These are phyloP conservation scores for Trypoxylon attenuatum DNA, from an alignment of 2,888 invertebrate genomes.

Conservation along the genomic window DNA sequence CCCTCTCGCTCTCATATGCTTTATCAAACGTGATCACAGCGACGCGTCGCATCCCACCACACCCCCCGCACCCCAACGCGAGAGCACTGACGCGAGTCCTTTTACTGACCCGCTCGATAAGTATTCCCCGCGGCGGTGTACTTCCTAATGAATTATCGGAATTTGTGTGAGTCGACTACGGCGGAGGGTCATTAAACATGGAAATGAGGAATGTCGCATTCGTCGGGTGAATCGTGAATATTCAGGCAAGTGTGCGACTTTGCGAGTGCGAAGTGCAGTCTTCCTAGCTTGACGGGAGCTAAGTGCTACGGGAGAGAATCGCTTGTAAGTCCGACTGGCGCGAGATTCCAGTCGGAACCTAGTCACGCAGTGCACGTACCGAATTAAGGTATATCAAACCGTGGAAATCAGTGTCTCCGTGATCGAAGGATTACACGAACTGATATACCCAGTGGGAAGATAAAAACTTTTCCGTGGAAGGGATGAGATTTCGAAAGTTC, in stretches of 20 bases:
- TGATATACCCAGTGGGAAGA: constrained; percentile 5
- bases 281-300: background rate
- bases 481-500: constrained; percentile 30
- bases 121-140: background rate
- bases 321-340: background rate
- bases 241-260: background rate
- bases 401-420: constrained; percentile 8
- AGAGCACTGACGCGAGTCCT: too few species aligned
- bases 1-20: background rate
- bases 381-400: background rate
- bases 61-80: too few species aligned
- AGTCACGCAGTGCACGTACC: background rate
- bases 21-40: too few species aligned
- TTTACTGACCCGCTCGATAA: background rate
- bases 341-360: background rate
- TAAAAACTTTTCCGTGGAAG: constrained; percentile 31
- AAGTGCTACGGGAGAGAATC: background rate
- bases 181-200: background rate
- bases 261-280: background rate
- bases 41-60: too few species aligned
- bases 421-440: constrained; percentile 21
- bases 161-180: background rate
- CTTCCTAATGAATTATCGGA: background rate
- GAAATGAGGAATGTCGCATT: background rate
- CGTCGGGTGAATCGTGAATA: background rate